Conservation (phyloP, 2,113 vertebrate genomes). For the Alligator mississippiensis region DNA sequence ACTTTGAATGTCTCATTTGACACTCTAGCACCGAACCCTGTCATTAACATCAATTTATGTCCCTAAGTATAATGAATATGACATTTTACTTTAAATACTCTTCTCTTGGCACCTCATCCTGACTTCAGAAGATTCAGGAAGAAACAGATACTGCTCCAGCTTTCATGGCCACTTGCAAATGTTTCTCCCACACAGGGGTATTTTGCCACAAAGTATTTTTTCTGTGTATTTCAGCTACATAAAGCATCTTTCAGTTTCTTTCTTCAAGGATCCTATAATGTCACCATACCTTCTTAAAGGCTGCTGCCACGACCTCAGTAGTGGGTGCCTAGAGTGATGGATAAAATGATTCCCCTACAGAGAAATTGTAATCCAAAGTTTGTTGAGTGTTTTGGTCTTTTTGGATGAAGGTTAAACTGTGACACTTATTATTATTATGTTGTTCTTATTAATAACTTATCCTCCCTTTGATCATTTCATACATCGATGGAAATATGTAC, state of each 20-base stretch:
- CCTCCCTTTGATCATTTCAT: background rate
- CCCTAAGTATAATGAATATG: background rate
- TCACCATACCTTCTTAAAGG: background rate
- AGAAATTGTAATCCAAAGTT: background rate
- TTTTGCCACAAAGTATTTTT: background rate
- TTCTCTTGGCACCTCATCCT: background rate
- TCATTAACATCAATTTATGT: background rate
- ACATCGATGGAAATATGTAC: background rate
- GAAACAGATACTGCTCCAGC: accelerated
- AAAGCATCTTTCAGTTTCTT: constrained; percentile 10
- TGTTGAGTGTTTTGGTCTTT: background rate
- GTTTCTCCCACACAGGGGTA: background rate
- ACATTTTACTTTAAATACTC: background rate
- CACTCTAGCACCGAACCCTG: background rate
- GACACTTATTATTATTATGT: background rate
- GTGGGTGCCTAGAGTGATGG: background rate
- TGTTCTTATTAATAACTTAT: background rate
- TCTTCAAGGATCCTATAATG: background rate
- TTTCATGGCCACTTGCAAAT: background rate
- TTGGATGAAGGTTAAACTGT: background rate
- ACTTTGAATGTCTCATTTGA: background rate
- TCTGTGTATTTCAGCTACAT: background rate
- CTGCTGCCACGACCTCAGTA: background rate
- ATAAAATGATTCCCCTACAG: background rate
- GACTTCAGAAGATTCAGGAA: background rate